These are phyloP conservation scores for Pantherophis guttatus DNA, from an alignment of 2,113 vertebrate genomes.

Conservation along the genomic window DNA sequence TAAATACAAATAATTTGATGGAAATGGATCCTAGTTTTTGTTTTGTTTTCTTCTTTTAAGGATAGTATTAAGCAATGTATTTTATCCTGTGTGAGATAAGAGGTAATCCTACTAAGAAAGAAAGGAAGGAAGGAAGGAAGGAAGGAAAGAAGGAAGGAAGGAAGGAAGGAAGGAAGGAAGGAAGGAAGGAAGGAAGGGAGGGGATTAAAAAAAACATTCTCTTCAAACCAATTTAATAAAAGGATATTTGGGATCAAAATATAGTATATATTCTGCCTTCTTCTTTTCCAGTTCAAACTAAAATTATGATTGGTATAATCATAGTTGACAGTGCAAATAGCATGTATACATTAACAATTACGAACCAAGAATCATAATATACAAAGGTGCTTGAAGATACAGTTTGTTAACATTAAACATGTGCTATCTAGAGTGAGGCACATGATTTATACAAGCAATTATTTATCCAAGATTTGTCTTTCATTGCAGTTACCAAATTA, in stretches of 20 bases:
- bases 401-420: not conserved
- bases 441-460: not conserved
- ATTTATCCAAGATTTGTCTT: not conserved
- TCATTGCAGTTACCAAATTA: constrained; percentile 26
- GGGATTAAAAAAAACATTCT: not conserved
- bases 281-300: not conserved
- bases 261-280: not conserved
- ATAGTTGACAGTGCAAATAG: not conserved
- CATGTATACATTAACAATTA: not conserved
- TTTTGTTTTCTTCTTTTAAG: not conserved
- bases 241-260: not conserved
- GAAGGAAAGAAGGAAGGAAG: not conserved
- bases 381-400: not conserved
- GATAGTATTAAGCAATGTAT: not conserved
- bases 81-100: not conserved
- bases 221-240: not conserved
- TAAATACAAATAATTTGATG: not conserved
- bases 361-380: not conserved
- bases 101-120: not conserved
- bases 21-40: not conserved
- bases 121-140: too few relatives aligned
- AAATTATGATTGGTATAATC: not conserved
- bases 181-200: not conserved
- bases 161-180: too few relatives aligned
- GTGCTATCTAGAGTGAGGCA: not conserved